Conservation (phyloP, 2,113 vertebrate species). For the Seriola quinqueradiata region DNA sequence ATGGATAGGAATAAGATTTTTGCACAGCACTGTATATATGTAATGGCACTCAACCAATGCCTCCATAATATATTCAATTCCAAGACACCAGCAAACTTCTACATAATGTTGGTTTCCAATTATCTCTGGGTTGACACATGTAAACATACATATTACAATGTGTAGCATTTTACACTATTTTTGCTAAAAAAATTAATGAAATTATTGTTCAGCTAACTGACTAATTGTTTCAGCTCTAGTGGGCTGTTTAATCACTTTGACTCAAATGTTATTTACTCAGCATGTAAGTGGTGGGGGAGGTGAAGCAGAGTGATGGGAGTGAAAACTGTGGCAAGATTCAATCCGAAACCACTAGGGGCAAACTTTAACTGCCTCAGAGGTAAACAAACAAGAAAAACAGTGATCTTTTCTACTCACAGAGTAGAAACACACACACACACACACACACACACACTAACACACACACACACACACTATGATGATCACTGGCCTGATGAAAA, state of each 20-base stretch:
- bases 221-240: conserved; percentile 38
- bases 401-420: not conserved
- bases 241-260: conserved; percentile 29
- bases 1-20: not conserved
- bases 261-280: conserved; percentile 14
- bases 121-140: not conserved
- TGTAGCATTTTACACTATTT: not conserved
- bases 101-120: not conserved
- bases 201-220: conserved; percentile 1
- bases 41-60: not conserved
- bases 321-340: conserved; percentile 27
- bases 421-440: too few species aligned
- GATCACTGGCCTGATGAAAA: not conserved
- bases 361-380: conserved; percentile 1
- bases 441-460: too few species aligned
- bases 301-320: conserved; percentile 2
- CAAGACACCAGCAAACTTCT: not conserved
- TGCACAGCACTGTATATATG: not conserved
- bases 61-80: not conserved
- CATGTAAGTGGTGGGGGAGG: not conserved
- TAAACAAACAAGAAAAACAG: not conserved
- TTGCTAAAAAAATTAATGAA: not conserved
- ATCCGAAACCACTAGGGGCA: not conserved
- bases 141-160: not conserved
- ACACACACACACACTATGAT: too few species aligned